A percentile compares a stretch with the other conserved stretches of the same genome.
phyloP scores from a whole-genome alignment of 2,888 invertebrate genomes.

The Synergus japonicus region DNA sequence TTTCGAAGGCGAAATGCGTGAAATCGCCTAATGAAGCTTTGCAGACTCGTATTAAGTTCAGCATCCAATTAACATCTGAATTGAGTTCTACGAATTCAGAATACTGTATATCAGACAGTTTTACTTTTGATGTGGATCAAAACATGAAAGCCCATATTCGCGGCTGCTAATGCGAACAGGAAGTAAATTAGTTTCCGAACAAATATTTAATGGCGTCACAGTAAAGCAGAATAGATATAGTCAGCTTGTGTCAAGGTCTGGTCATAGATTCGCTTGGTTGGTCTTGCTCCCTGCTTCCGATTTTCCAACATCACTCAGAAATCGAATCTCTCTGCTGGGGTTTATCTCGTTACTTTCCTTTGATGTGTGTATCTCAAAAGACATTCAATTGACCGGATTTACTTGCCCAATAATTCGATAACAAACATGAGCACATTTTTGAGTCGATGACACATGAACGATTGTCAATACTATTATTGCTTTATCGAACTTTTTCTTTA shows the following conservation, averaged over 20 bases:
- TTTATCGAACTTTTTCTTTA: neutral
- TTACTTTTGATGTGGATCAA: neutral
- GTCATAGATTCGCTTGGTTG: neutral
- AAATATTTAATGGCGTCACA: conserved; percentile 29
- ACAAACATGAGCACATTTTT: neutral
- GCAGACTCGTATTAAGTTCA: too few species aligned
- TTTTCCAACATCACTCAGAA: conserved; percentile 27
- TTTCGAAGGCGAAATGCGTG: too few species aligned
- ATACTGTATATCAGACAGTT: neutral
- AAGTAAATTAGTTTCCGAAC: conserved; percentile 38
- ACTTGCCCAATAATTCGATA: conserved; percentile 5
- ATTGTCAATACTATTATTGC: neutral
- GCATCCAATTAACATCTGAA: too few species aligned
- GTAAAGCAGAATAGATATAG: conserved; percentile 4
- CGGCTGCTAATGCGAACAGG: conserved; percentile 30
- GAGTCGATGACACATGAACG: neutral
- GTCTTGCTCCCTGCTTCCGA: conserved; percentile 25
- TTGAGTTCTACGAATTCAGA: neutral
- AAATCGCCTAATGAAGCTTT: too few species aligned
- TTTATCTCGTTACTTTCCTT: conserved; percentile 26
- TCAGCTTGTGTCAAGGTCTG: neutral
- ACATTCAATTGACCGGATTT: conserved; percentile 2
- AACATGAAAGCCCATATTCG: conserved; percentile 7
- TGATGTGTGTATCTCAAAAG: conserved; percentile 27
- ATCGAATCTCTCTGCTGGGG: conserved; percentile 29